These are phyloP conservation scores for Lagopus leucura DNA, from an alignment of 2,113 vertebrate genomes.

Conservation along the genomic window DNA sequence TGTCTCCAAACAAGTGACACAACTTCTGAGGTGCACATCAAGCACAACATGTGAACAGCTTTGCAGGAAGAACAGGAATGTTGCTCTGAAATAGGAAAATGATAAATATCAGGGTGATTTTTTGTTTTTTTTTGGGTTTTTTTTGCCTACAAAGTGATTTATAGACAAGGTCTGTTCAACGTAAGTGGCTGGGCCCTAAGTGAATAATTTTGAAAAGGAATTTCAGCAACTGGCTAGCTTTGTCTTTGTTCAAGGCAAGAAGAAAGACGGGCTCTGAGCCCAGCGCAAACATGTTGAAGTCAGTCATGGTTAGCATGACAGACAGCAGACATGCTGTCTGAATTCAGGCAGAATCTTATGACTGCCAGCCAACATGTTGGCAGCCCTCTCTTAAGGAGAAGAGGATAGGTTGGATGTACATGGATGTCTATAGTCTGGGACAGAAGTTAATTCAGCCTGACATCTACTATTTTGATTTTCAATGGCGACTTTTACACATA, in stretches of 20 bases:
- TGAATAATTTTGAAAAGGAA: neutral
- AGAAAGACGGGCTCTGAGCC: neutral
- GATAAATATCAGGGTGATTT: neutral
- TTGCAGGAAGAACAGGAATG: neutral
- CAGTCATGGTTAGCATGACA: neutral
- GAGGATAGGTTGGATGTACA: neutral
- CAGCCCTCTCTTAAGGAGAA: neutral
- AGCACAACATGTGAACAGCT: neutral
- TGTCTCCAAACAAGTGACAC: neutral
- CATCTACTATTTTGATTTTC: neutral
- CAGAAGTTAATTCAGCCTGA: neutral
- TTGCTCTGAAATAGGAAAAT: neutral
- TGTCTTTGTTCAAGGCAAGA: conserved; percentile 1
- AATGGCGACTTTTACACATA: neutral
- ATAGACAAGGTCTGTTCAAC: neutral
- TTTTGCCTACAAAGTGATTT: neutral
- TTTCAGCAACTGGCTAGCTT: neutral
- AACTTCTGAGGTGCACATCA: neutral
- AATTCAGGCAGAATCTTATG: neutral
- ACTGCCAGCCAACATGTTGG: neutral
- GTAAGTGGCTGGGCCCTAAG: neutral
- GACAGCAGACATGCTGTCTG: neutral
- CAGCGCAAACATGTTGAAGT: neutral
- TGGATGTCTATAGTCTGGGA: neutral
- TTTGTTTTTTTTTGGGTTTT: neutral